These are phyloP conservation scores for Zingel zingel DNA, from an alignment of 2,113 vertebrate species.

Conservation along the genomic window DNA sequence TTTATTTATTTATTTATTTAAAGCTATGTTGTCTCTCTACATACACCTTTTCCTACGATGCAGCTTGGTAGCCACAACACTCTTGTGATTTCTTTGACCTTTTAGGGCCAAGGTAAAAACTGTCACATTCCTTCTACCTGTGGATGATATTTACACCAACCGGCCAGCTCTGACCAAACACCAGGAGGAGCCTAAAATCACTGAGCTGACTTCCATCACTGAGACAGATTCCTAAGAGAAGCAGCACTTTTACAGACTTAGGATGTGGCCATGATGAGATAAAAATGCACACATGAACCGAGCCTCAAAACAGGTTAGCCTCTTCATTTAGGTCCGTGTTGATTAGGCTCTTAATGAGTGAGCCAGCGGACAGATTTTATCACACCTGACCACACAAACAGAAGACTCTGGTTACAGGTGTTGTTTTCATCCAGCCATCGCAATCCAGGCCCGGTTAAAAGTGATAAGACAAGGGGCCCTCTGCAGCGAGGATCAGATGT, in stretches of 20 bases:
- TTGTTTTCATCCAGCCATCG: slow-evolving; percentile 75
- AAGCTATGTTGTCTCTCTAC: neutral
- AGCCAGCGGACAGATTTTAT: slow-evolving; percentile 73
- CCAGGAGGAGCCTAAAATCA: slow-evolving; percentile 75
- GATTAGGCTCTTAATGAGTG: slow-evolving; percentile 53
- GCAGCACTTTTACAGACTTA: slow-evolving; percentile 11
- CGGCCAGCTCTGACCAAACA: slow-evolving; percentile 77
- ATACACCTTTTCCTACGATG: neutral
- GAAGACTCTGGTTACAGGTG: slow-evolving; percentile 81
- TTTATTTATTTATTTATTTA: no score
- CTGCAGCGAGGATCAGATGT: slow-evolving; percentile 69
- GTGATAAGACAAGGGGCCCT: slow-evolving; percentile 42
- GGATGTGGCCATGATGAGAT: neutral
- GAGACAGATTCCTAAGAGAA: slow-evolving; percentile 85
- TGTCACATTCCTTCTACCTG: slow-evolving; percentile 92
- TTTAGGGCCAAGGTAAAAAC: slow-evolving; percentile 92
- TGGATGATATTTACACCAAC: slow-evolving; percentile 87
- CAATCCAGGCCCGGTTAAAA: slow-evolving; percentile 56
- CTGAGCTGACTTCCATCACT: slow-evolving; percentile 80
- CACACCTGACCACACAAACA: slow-evolving; percentile 78
- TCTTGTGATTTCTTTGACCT: slow-evolving; percentile 1
- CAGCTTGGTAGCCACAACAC: neutral
- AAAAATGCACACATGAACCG: slow-evolving; percentile 17
- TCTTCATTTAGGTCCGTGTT: slow-evolving; percentile 60
- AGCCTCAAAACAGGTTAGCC: slow-evolving; percentile 15